A percentile compares a stretch with the other conserved stretches of the same genome.
These are phyloP conservation scores for Toxonevra muliebris DNA, from an alignment of 2,888 invertebrate species.

Conservation along the genomic window DNA sequence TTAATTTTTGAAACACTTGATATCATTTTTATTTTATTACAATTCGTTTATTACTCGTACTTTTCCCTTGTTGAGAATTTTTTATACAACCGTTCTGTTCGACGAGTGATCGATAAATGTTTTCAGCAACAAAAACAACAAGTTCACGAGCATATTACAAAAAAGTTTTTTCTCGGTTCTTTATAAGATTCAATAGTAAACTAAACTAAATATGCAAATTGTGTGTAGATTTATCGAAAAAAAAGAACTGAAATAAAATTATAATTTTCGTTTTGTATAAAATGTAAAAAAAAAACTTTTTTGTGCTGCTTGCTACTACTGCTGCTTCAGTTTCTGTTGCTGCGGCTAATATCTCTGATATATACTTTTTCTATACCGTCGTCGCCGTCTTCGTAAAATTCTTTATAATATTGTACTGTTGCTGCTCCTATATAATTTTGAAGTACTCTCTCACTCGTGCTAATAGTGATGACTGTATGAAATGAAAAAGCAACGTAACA, in stretches of 20 bases:
- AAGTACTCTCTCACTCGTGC: neutral
- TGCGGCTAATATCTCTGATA: conserved; percentile 3
- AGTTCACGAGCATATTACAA: conserved; percentile 21
- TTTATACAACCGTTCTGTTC: conserved; percentile 23
- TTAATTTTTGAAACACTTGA: too few relatives aligned
- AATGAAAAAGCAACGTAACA: conserved; percentile 7
- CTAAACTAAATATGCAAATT: too few relatives aligned
- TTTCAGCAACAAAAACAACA: conserved; percentile 26
- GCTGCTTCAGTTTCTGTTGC: conserved; percentile 2
- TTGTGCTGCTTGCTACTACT: conserved; percentile 14
- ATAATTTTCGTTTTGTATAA: conserved; percentile 9
- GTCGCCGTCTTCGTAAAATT: conserved; percentile 25
- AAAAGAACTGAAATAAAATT: conserved; percentile 6
- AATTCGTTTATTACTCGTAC: conserved; percentile 16
- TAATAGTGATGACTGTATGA: neutral
- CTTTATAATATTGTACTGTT: conserved; percentile 4
- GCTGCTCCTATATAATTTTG: too few relatives aligned
- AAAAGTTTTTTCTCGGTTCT: conserved; percentile 3
- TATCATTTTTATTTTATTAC: conserved; percentile 2
- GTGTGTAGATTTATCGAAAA: too few relatives aligned
- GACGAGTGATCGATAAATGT: conserved; percentile 35
- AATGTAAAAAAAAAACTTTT: conserved; percentile 11
- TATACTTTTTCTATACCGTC: conserved; percentile 3
- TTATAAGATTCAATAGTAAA: too few relatives aligned
- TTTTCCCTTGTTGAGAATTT: conserved; percentile 20